These are phyloP conservation scores for Corythornis madagascariensis DNA, from an alignment of 2,113 vertebrate genomes.

Conservation along the genomic window DNA sequence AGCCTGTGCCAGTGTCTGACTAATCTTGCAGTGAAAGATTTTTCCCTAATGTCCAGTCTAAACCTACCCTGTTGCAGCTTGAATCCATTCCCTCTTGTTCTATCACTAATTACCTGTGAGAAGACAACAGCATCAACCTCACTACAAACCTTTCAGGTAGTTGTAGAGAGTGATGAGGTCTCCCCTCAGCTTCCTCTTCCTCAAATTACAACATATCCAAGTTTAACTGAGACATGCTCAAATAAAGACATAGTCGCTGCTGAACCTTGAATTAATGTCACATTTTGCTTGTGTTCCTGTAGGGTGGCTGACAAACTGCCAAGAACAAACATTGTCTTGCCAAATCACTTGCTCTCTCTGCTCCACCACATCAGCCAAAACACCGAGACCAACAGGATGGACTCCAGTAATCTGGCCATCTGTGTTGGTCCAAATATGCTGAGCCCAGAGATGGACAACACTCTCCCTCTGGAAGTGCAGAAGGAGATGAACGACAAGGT, in stretches of 20 bases:
- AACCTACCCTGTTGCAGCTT: too few species aligned
- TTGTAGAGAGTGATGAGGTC: too few species aligned
- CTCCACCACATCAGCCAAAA: slow-evolving; percentile 46
- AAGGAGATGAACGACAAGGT: not conserved
- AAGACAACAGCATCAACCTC: too few species aligned
- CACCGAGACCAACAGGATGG: slow-evolving; percentile 10
- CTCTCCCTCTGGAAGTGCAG: not conserved
- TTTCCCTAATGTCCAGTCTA: too few species aligned
- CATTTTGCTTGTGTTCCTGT: not conserved
- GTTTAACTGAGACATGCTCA: not conserved
- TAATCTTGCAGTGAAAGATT: too few species aligned
- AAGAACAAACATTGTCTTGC: slow-evolving; percentile 68
- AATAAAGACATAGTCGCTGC: not conserved
- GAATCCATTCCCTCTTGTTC: too few species aligned
- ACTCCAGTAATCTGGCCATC: too few species aligned
- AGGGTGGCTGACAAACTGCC: slow-evolving; percentile 85
- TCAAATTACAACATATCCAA: not conserved
- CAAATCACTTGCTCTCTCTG: not conserved
- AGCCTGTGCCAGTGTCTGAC: too few species aligned
- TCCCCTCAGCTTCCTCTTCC: too few species aligned
- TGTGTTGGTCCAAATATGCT: too few species aligned
- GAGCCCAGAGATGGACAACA: not conserved
- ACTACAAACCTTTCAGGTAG: too few species aligned
- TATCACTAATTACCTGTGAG: too few species aligned
- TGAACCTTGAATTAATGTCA: not conserved